These are phyloP conservation scores for Clarias macrocephalus DNA, from an alignment of 2,113 vertebrate species.

Conservation along the genomic window DNA sequence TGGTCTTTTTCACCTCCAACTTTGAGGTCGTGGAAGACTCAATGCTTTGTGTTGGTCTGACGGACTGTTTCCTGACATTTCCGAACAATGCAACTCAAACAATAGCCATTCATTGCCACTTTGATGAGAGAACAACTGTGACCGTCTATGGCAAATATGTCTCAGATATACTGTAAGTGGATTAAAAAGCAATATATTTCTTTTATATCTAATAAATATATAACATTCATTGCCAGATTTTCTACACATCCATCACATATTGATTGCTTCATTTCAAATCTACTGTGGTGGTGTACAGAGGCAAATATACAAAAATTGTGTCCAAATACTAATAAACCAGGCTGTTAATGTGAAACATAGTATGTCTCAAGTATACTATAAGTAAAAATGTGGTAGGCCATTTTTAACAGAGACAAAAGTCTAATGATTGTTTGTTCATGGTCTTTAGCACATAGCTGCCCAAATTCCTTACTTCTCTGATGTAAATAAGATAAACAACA, in stretches of 20 bases:
- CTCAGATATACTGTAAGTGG: neutral
- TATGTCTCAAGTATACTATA: neutral
- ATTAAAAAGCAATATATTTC: neutral
- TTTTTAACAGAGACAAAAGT: neutral
- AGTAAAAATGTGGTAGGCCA: neutral
- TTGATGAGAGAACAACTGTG: neutral
- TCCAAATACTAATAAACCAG: too few species aligned
- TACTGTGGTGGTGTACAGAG: neutral
- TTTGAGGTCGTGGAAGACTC: neutral
- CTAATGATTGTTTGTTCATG: conserved; percentile 40
- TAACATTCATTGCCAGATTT: neutral
- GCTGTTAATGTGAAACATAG: neutral
- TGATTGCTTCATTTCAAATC: too few species aligned
- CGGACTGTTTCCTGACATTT: neutral
- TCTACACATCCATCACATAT: too few species aligned
- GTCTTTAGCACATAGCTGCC: conserved; percentile 23
- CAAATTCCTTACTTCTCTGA: conserved; percentile 44
- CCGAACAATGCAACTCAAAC: neutral
- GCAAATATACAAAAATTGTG: neutral
- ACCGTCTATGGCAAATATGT: neutral
- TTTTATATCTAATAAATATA: neutral
- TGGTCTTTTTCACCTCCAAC: neutral
- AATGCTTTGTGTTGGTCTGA: neutral
- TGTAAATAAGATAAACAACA: conserved; percentile 47
- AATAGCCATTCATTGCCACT: neutral